Evolutionary conservation across 2,888 invertebrate genomes (phyloP).

Genomic region (Bellardia bayeri): DNA sequence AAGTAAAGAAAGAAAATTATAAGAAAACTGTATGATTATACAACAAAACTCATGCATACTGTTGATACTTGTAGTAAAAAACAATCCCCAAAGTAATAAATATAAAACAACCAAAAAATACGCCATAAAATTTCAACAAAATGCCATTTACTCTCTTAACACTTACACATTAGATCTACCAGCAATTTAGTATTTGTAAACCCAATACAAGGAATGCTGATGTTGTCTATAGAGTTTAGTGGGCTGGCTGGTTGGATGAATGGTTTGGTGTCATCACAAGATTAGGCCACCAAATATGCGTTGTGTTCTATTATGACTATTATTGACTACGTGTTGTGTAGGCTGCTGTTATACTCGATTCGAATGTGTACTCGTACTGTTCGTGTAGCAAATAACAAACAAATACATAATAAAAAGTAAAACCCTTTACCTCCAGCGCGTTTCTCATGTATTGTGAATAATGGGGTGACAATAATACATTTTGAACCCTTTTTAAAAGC

Average conservation of each 20-base stretch:
- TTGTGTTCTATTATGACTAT: conserved; percentile 67
- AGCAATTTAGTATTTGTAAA: not conserved
- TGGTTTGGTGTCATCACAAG: conserved; percentile 67
- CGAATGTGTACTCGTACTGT: not conserved
- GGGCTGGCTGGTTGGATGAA: conserved; percentile 8
- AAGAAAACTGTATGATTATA: conserved; percentile 56
- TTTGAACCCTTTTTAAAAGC: conserved; percentile 71
- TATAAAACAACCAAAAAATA: conserved; percentile 82
- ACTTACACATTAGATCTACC: conserved; percentile 18
- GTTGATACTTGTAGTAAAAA: conserved; percentile 67
- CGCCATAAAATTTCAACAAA: conserved; percentile 79
- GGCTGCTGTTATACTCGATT: conserved; percentile 13
- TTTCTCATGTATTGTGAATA: conserved; percentile 58
- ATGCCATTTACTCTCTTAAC: conserved; percentile 61
- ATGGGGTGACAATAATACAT: conserved; percentile 74
- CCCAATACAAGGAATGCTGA: conserved; percentile 26
- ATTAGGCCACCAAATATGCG: conserved; percentile 72
- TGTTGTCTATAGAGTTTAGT: conserved; percentile 38
- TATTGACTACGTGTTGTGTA: conserved; percentile 71
- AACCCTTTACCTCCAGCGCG: conserved; percentile 45
- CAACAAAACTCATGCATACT: conserved; percentile 48
- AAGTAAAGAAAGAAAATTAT: conserved; percentile 77
- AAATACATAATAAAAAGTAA: conserved; percentile 39
- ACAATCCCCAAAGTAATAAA: conserved; percentile 82
- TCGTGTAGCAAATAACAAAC: conserved; percentile 14